Conservation (phyloP, 2,113 vertebrate species). For the Spea multiplicata region DNA sequence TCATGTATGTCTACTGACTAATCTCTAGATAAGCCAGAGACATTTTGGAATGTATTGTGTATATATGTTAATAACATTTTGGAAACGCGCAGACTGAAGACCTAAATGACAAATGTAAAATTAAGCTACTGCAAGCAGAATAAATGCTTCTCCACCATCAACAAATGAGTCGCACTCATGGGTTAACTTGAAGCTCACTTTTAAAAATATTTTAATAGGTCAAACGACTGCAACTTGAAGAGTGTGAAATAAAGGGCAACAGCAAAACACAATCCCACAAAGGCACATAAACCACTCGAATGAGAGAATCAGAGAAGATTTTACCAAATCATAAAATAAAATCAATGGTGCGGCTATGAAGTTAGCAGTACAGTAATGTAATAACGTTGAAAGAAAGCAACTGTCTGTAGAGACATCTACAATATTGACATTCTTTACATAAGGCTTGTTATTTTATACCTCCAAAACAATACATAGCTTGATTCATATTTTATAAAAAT, state of each 20-base stretch:
- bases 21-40: no score
- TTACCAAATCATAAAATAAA: slow-evolving; percentile 45
- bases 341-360: slow-evolving; percentile 41
- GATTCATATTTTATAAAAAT: neutral
- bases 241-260: slow-evolving; percentile 38
- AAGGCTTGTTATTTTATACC: slow-evolving; percentile 19
- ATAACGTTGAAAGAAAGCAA: slow-evolving; percentile 36
- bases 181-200: slow-evolving; percentile 23
- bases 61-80: no score
- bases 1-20: no score
- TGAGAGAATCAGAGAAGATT: slow-evolving; percentile 33
- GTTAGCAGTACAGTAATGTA: slow-evolving; percentile 40
- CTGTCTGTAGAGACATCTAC: slow-evolving; percentile 27
- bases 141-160: no score
- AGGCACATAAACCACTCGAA: slow-evolving; percentile 39
- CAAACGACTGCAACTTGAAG: slow-evolving; percentile 4
- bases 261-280: slow-evolving; percentile 33
- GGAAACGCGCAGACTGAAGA: no score
- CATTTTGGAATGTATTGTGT: no score
- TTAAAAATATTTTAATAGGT: slow-evolving; percentile 33
- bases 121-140: no score
- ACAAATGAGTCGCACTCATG: neutral
- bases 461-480: slow-evolving; percentile 15
- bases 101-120: no score
- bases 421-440: slow-evolving; percentile 32